A percentile compares a stretch with the other conserved stretches of the same genome.
phyloP scores from a whole-genome alignment of 2,797 vertebrate genomes.

The Aldrovandia affinis region DNA sequence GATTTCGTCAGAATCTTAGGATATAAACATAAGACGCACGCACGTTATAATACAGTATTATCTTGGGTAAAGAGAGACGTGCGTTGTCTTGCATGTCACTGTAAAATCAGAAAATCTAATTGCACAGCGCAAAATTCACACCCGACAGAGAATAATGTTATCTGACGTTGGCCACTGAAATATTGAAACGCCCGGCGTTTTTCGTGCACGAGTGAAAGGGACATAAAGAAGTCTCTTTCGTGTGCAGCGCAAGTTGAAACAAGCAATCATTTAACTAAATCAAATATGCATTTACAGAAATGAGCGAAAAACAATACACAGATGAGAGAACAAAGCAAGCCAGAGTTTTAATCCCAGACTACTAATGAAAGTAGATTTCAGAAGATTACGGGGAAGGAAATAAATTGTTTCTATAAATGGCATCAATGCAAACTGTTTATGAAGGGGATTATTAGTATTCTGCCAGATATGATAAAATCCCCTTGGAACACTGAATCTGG shows the following conservation, averaged over 20 bases:
- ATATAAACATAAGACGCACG: no score
- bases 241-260: background rate
- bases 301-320: background rate
- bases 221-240: background rate
- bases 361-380: constrained; percentile 24
- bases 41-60: no score
- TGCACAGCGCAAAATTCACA: no score
- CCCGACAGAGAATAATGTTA: no score
- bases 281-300: background rate
- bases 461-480: constrained; percentile 11
- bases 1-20: background rate
- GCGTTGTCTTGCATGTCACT: no score
- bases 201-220: background rate
- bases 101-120: no score
- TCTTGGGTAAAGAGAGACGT: no score
- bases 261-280: background rate
- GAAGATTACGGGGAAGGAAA: constrained; percentile 8
- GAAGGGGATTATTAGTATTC: constrained; percentile 9
- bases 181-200: background rate
- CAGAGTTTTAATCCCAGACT: constrained; percentile 11
- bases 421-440: background rate
- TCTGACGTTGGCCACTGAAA: background rate
- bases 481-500: constrained; percentile 2
- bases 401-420: constrained; percentile 24
- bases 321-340: background rate